phyloP scores from a whole-genome alignment of 2,797 vertebrate species.

The Melanotaenia maccullochi region DNA sequence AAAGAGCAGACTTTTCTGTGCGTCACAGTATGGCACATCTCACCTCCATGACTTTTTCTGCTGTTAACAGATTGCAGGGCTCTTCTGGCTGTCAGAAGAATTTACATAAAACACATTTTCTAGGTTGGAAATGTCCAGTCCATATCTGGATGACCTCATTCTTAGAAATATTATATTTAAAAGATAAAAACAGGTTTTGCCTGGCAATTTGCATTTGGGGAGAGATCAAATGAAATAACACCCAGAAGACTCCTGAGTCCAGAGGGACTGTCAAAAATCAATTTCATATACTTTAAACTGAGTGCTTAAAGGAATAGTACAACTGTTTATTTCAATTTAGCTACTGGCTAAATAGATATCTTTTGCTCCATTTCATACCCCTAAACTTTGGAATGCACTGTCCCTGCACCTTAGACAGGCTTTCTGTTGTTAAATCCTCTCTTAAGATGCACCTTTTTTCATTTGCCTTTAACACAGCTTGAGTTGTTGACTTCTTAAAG shows the following conservation, averaged over 20 bases:
- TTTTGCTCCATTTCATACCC: background rate
- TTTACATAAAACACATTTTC: constrained; percentile 22
- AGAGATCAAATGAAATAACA: constrained; percentile 13
- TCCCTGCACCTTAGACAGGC: too few species aligned
- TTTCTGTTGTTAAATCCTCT: too few species aligned
- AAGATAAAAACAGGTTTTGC: constrained; percentile 16
- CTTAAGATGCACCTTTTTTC: too few species aligned
- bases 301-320: background rate
- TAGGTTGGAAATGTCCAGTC: constrained; percentile 14
- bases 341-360: background rate
- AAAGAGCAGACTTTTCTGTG: constrained; percentile 9
- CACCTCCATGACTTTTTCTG: constrained; percentile 17
- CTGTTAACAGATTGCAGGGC: constrained; percentile 27
- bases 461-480: too few species aligned
- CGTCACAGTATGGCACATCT: constrained; percentile 7
- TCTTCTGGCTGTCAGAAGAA: constrained; percentile 49
- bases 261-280: background rate
- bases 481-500: too few species aligned
- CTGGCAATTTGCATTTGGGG: background rate
- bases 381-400: too few species aligned
- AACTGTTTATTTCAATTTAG: background rate
- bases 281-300: constrained; percentile 1
- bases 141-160: constrained; percentile 10
- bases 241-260: background rate
- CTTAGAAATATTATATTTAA: constrained; percentile 16